Evolutionary conservation across 2,888 invertebrate genomes (phyloP).

Genomic region (Alviniconcha strummeri): DNA sequence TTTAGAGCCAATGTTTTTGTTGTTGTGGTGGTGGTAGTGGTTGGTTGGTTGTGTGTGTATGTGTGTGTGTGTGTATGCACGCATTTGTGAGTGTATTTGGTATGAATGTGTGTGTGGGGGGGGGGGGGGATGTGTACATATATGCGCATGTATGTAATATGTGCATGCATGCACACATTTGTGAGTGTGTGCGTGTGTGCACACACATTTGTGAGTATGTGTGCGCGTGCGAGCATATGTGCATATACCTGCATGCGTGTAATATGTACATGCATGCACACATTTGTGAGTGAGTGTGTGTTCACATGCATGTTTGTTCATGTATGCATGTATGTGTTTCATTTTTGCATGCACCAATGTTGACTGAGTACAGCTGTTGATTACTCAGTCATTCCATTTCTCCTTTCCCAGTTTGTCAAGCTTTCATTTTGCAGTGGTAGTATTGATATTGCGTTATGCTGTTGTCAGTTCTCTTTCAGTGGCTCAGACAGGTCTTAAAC

Average conservation of each 20-base stretch:
- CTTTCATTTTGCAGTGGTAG: too few relatives aligned
- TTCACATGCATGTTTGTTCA: neutral
- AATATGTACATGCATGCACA: neutral
- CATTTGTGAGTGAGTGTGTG: neutral
- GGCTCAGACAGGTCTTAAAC: too few relatives aligned
- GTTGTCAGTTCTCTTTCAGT: too few relatives aligned
- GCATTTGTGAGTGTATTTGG: neutral
- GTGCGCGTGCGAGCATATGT: neutral
- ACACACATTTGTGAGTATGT: neutral
- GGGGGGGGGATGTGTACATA: neutral
- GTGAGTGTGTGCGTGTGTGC: neutral
- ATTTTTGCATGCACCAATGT: too few relatives aligned
- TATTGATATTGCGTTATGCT: too few relatives aligned
- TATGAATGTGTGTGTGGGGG: neutral
- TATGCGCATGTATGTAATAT: neutral
- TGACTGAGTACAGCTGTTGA: too few relatives aligned
- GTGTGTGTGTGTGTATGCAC: neutral
- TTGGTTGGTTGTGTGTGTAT: neutral
- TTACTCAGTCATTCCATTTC: too few relatives aligned
- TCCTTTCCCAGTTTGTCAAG: too few relatives aligned
- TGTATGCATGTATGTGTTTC: neutral
- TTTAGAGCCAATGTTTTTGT: too few relatives aligned
- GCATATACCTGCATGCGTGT: neutral
- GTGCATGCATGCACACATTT: neutral
- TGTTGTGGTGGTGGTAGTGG: too few relatives aligned